A percentile compares a stretch with the other conserved stretches of the same genome.
Conservation (phyloP, 2,797 vertebrate genomes). For the Synanceia verrucosa region DNA sequence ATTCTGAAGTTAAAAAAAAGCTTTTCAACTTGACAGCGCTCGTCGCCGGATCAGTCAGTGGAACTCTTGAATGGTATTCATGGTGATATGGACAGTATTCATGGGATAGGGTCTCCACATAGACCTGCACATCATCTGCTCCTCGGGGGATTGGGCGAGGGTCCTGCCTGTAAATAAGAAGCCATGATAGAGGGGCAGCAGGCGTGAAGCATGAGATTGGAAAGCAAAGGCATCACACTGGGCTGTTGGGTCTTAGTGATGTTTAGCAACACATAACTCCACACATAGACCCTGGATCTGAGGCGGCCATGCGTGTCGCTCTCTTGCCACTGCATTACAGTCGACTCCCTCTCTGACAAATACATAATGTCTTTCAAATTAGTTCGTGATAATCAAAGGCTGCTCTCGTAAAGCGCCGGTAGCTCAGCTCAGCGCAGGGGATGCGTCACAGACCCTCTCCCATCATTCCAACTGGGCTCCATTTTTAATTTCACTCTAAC, state of each 20-base stretch:
- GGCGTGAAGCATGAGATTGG: constrained; percentile 86
- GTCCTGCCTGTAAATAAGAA: constrained; percentile 82
- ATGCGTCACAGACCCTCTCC: constrained; percentile 48
- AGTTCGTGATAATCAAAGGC: constrained; percentile 53
- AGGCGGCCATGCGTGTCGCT: constrained; percentile 58
- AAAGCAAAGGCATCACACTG: constrained; percentile 84
- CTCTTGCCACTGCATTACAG: constrained; percentile 48
- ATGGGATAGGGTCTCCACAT: constrained; percentile 71
- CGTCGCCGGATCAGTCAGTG: constrained; percentile 46
- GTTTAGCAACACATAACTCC: constrained; percentile 83
- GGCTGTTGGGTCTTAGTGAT: constrained; percentile 76
- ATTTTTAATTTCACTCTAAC: constrained; percentile 67
- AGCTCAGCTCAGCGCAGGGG: constrained; percentile 50
- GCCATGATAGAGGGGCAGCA: constrained; percentile 81
- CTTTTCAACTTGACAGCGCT: constrained; percentile 51
- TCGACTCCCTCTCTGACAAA: constrained; percentile 32
- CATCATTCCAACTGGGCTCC: constrained; percentile 73
- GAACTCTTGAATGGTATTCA: constrained; percentile 59
- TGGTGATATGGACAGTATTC: constrained; percentile 63
- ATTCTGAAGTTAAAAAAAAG: constrained; percentile 45
- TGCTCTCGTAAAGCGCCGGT: constrained; percentile 40
- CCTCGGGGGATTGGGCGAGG: constrained; percentile 75
- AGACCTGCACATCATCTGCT: constrained; percentile 76
- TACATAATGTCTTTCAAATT: constrained; percentile 52
- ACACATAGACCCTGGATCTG: constrained; percentile 75